These are phyloP conservation scores for Sturmia bella DNA, from an alignment of 2,888 invertebrate genomes.

Conservation along the genomic window DNA sequence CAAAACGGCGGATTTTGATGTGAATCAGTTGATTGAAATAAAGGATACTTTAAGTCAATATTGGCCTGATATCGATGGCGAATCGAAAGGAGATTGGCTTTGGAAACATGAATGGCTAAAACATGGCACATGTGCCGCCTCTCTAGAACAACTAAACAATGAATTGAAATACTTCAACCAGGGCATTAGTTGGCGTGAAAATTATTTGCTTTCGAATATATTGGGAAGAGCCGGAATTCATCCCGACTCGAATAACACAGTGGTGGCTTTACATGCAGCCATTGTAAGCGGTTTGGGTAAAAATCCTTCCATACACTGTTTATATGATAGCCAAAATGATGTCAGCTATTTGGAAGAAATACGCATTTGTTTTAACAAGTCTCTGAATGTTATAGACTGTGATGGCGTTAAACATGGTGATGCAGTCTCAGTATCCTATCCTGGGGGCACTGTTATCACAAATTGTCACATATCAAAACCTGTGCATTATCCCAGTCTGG, in stretches of 20 bases:
- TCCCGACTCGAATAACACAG: constrained; percentile 83
- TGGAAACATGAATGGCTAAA: constrained; percentile 93
- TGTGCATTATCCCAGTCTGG: constrained; percentile 84
- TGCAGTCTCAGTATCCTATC: constrained; percentile 76
- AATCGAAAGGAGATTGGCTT: constrained; percentile 82
- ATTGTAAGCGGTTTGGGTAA: constrained; percentile 84
- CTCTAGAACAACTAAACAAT: constrained; percentile 83
- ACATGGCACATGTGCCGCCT: constrained; percentile 90
- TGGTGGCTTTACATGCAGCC: constrained; percentile 83
- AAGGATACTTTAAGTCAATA: constrained; percentile 83
- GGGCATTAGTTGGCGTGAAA: constrained; percentile 85
- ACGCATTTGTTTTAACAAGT: constrained; percentile 88
- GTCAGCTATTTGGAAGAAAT: constrained; percentile 87
- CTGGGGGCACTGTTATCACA: constrained; percentile 83
- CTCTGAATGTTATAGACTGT: constrained; percentile 85
- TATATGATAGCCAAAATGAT: constrained; percentile 84
- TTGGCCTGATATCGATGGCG: constrained; percentile 88
- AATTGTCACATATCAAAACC: constrained; percentile 84
- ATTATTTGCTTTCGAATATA: constrained; percentile 85
- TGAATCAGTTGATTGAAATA: constrained; percentile 84
- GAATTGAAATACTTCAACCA: constrained; percentile 87
- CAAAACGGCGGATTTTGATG: constrained; percentile 86
- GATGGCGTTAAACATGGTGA: constrained; percentile 83
- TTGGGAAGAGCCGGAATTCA: constrained; percentile 84
- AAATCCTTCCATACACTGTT: constrained; percentile 86